Base-by-base conservation (phyloP, 2,113 vertebrate genomes). In the Potamarius usumacintae region DNA sequence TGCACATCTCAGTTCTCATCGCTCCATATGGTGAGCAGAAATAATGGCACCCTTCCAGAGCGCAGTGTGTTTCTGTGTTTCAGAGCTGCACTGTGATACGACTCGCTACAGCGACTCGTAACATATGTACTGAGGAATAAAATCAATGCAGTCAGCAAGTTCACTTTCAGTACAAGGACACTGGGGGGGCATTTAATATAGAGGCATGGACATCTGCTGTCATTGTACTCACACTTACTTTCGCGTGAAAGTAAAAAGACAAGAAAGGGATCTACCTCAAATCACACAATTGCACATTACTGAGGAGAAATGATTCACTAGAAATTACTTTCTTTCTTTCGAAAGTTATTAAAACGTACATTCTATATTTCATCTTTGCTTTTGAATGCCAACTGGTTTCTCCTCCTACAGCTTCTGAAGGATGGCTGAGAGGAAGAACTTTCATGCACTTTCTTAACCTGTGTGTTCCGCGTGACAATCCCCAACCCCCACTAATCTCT, bases 121-220 rank as follows among this genome's bases (percentile, higher is more conserved):
- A 71, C 17, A 7, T 71, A 22, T 48, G 71, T 74, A 48, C 71
- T 48, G 71, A 20, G 7, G 71, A 74, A 48, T 20, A 22, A 50
- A 48, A 74, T 74, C 71, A 48, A 74, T 48, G 71, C 71, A 74
- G 71, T 15, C 34, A 18, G 69, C 15, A 72, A 72, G 69, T 42
- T 72, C 69, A 72, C 30, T 42, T 20, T 72, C 30, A 72, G 69
- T 42, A 72, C 69, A 72, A 72, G 69, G 69, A 42, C 69, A 72
- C 2, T 30, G 15, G 27, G 67, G 14, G 63, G n/a, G 63, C 0
- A 15, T 34, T 2, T 10, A n/a, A 34, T 34, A 25, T 25, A 76
- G 72, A 34, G 10, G 30, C 3, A 50, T 50, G 18, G 42, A 50
- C 50, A 50, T 12, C 72, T 76, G 71, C 72, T 22, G 20, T 76